Percentiles rank a stretch among this genome's conserved stretches.
phyloP scores from a whole-genome alignment of 2,797 vertebrate species.

The Hydrophis major region DNA sequence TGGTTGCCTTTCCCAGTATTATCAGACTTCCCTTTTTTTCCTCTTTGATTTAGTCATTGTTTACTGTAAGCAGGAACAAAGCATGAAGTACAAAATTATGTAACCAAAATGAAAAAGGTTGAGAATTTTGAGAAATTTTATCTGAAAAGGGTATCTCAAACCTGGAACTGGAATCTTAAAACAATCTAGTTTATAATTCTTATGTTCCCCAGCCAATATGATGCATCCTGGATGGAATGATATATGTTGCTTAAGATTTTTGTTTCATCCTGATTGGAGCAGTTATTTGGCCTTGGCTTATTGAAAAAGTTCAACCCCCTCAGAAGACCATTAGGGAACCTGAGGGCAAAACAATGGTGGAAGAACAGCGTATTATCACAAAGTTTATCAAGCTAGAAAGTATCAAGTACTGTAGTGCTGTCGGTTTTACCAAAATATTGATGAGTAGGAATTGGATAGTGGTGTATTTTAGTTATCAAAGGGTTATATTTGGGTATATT shows the following conservation, averaged over 20 bases:
- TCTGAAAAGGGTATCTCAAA: not conserved
- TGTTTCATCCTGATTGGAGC: not conserved
- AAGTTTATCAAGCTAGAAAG: not conserved
- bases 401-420: not conserved
- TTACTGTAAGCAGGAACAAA: conserved; percentile 41
- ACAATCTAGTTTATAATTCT: not conserved
- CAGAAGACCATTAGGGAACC: not conserved
- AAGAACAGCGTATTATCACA: not conserved
- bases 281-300: not conserved
- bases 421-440: not conserved
- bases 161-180: not conserved
- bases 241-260: not conserved
- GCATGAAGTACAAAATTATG: conserved; percentile 28
- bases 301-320: not conserved
- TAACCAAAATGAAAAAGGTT: conserved; percentile 20
- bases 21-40: conserved; percentile 56
- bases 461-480: not conserved
- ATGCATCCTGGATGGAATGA: not conserved
- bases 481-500: not conserved
- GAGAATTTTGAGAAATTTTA: not conserved
- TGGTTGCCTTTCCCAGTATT: conserved; percentile 54
- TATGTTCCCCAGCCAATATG: too few species aligned
- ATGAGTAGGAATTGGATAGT: not conserved
- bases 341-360: not conserved
- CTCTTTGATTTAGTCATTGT: conserved; percentile 53